Conservation (phyloP, 2,797 vertebrate species). For the Chelon labrosus region DNA sequence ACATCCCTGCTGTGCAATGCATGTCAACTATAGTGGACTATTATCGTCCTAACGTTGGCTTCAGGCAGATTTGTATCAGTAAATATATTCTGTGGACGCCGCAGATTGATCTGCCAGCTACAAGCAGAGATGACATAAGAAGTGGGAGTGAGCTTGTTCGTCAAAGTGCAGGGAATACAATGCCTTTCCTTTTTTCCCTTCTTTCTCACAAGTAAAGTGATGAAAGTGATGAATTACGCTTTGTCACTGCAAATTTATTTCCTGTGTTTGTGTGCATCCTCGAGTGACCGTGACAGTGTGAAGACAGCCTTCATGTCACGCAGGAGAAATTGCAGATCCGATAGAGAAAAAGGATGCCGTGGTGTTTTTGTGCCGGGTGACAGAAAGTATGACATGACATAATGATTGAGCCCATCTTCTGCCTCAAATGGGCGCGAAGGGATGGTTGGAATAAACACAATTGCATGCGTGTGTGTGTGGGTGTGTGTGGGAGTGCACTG, state of each 20-base stretch:
- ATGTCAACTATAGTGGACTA: slow-evolving; percentile 39
- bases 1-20: slow-evolving; percentile 47
- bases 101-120: slow-evolving; percentile 27
- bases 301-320: slow-evolving; percentile 60
- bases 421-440: slow-evolving; percentile 76
- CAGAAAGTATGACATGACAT: slow-evolving; percentile 78
- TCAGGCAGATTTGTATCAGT: slow-evolving; percentile 34
- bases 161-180: slow-evolving; percentile 49
- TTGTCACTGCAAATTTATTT: slow-evolving; percentile 69
- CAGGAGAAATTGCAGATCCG: slow-evolving; percentile 45
- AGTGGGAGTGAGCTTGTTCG: slow-evolving; percentile 47
- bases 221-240: slow-evolving; percentile 62
- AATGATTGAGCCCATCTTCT: slow-evolving; percentile 84
- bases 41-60: slow-evolving; percentile 33
- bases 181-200: slow-evolving; percentile 41
- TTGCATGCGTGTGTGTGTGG: not conserved
- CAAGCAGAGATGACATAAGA: slow-evolving; percentile 44
- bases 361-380: slow-evolving; percentile 62
- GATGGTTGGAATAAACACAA: slow-evolving; percentile 23
- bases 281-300: slow-evolving; percentile 60
- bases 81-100: slow-evolving; percentile 23
- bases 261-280: slow-evolving; percentile 65
- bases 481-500: slow-evolving; percentile 21
- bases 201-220: slow-evolving; percentile 52
- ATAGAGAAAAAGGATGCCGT: slow-evolving; percentile 31